Conservation (phyloP, 2,113 vertebrate species). For the Catharus minimus region DNA sequence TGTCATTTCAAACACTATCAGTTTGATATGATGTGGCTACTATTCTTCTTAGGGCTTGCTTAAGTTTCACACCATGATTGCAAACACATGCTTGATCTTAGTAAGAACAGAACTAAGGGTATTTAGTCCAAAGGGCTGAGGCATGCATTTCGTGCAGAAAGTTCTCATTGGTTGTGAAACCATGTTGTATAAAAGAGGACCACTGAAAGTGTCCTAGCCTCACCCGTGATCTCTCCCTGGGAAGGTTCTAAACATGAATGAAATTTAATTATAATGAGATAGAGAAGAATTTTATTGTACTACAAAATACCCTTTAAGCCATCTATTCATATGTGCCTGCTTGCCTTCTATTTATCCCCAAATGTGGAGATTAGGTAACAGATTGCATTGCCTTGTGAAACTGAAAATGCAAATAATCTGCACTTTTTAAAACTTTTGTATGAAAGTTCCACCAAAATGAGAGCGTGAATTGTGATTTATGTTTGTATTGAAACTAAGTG, state of each 20-base stretch:
- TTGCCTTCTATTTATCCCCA: not conserved
- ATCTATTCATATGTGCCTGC: not conserved
- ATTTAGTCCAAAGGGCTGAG: not conserved
- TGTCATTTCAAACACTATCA: not conserved
- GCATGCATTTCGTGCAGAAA: not conserved
- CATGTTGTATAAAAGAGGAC: not conserved
- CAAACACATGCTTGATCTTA: not conserved
- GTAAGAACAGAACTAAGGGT: not conserved
- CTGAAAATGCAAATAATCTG: not conserved
- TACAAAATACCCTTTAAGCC: not conserved
- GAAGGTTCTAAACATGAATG: not conserved
- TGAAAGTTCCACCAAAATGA: not conserved
- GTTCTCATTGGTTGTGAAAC: not conserved
- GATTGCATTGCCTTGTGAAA: not conserved
- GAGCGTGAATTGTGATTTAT: not conserved
- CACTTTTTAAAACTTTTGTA: not conserved
- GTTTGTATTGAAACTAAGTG: not conserved
- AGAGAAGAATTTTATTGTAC: not conserved
- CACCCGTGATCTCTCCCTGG: not conserved
- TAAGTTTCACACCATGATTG: not conserved
- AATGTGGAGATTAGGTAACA: not conserved
- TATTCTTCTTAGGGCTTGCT: not conserved
- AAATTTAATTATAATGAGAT: not conserved
- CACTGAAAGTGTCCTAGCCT: not conserved
- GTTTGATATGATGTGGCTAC: not conserved